Conservation (phyloP, 2,797 vertebrate species). For the Chromobotia macracanthus region DNA sequence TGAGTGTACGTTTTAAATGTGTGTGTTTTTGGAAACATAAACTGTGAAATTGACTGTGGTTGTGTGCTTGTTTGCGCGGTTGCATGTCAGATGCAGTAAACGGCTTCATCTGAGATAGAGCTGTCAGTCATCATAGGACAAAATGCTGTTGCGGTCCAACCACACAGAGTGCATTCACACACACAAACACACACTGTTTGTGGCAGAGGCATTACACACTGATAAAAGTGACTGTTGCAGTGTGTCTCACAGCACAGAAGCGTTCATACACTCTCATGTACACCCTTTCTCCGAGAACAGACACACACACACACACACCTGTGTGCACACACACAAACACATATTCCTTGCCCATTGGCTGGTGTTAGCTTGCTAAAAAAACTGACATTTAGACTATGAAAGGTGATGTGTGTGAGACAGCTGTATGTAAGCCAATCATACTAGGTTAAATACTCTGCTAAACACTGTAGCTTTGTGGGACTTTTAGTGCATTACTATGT, state of each 20-base stretch:
- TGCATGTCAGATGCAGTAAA: slow-evolving; percentile 16
- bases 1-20: background rate
- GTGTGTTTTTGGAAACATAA: slow-evolving; percentile 14
- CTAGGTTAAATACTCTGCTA: too few relatives aligned
- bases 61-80: background rate
- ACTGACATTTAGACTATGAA: background rate
- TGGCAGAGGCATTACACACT: slow-evolving; percentile 33
- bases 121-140: slow-evolving; percentile 20
- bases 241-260: slow-evolving; percentile 10
- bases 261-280: background rate
- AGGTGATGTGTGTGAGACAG: background rate
- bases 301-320: too few relatives aligned
- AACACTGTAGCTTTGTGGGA: too few relatives aligned
- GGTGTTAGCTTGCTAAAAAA: background rate
- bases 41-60: background rate
- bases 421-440: too few relatives aligned
- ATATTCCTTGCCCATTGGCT: slow-evolving; percentile 28
- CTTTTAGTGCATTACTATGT: background rate
- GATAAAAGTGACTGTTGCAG: slow-evolving; percentile 7
- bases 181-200: slow-evolving; percentile 7
- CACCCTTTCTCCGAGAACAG: background rate
- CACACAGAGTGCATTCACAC: background rate
- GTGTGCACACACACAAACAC: slow-evolving; percentile 1
- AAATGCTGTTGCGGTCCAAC: slow-evolving; percentile 38
- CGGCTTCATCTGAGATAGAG: background rate